phyloP scores from a whole-genome alignment of 2,797 vertebrate genomes.

The Oreortyx pictus region DNA sequence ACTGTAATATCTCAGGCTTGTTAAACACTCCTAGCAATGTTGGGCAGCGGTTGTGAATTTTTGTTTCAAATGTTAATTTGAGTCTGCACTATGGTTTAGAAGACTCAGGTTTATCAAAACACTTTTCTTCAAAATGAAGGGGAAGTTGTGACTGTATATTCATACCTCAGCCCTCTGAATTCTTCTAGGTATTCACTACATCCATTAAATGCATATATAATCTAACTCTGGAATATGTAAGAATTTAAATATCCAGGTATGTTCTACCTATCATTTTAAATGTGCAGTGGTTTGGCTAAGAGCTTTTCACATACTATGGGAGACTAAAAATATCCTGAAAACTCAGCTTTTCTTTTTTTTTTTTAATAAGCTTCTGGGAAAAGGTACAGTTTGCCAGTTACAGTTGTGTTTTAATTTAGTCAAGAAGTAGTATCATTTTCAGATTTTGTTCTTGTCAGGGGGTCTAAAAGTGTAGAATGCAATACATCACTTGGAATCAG shows the following conservation, averaged over 20 bases:
- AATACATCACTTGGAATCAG: not conserved
- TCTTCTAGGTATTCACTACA: not conserved
- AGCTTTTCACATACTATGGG: not conserved
- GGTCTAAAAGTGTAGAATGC: not conserved
- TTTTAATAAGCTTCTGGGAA: not conserved
- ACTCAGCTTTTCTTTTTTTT: not conserved
- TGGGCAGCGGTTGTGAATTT: not conserved
- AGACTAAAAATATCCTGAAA: not conserved
- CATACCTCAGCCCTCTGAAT: not conserved
- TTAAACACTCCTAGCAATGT: not conserved
- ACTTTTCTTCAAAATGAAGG: not conserved
- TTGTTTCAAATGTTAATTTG: slow-evolving; percentile 13
- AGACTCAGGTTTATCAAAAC: not conserved
- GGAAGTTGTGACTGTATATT: not conserved
- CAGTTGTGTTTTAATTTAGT: not conserved
- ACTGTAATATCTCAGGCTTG: slow-evolving; percentile 6
- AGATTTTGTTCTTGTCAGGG: not conserved
- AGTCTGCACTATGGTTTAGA: not conserved
- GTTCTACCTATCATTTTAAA: not conserved
- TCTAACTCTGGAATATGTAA: slow-evolving; percentile 10
- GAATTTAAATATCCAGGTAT: not conserved
- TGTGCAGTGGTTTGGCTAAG: not conserved
- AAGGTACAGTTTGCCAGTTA: not conserved
- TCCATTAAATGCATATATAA: not conserved
- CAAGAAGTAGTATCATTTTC: not conserved